Conservation (phyloP, 2,797 vertebrate genomes). For the Coregonus ussuriensis region DNA sequence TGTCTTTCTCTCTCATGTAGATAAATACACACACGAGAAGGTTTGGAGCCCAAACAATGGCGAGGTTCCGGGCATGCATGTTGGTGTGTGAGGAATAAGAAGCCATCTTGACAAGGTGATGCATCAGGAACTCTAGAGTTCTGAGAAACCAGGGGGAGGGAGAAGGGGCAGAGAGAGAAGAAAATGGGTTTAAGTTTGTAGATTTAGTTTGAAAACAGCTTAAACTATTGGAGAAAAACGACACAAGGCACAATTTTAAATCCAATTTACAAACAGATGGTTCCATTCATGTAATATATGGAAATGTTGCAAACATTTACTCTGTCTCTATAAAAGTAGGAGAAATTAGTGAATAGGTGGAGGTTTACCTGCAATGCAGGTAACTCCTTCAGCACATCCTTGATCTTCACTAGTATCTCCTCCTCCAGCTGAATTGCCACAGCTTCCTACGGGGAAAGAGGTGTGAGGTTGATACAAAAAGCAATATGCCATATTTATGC, state of each 20-base stretch:
- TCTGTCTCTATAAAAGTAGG: too few relatives aligned
- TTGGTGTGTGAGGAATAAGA: slow-evolving; percentile 82
- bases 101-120: slow-evolving; percentile 86
- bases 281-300: background rate
- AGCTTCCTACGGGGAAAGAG: slow-evolving; percentile 79
- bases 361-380: slow-evolving; percentile 86
- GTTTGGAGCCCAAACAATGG: slow-evolving; percentile 96
- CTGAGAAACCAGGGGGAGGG: slow-evolving; percentile 58
- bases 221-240: slow-evolving; percentile 30
- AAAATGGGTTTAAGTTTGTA: background rate
- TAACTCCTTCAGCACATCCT: slow-evolving; percentile 88
- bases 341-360: background rate
- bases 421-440: slow-evolving; percentile 89
- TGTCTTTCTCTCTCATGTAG: background rate
- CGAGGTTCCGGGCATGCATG: slow-evolving; percentile 92
- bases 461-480: background rate
- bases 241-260: background rate
- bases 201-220: too few relatives aligned
- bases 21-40: slow-evolving; percentile 77
- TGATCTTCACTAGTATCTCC: slow-evolving; percentile 88
- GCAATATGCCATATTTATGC: background rate
- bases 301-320: too few relatives aligned
- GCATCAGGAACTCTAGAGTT: slow-evolving; percentile 91
- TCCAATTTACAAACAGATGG: background rate
- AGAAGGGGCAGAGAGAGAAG: background rate